Base-by-base conservation (phyloP, 2,113 vertebrate species). In the Dunckerocampus dactyliophorus region DNA sequence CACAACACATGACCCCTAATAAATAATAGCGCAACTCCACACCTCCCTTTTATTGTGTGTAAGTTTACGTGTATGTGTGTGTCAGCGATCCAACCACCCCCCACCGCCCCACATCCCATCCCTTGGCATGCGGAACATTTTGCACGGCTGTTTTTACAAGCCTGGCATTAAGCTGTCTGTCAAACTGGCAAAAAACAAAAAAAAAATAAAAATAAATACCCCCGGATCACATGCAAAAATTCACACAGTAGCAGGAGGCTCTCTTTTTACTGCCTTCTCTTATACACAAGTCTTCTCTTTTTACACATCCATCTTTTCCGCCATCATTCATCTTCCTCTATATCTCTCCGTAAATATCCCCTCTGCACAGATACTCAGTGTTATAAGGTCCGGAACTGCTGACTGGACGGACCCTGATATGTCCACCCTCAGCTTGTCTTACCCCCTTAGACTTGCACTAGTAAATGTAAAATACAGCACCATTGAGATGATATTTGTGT, bases 61-160 rank as follows among this genome's bases (percentile, higher is more conserved):
- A 63, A 9, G 49, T 72, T 65, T 57, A 53, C 73, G 11, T 60
- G n/a, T 62, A 10, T 46, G 49, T 50, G 15, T 57, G 20, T 58
- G 42, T 59, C 56, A 15, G 39, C 13, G 14, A 21, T 34, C 42
- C 0, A 8, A 31, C 13, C 21, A 13, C 6, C 20, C 51, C 20
- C 20, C 48, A 1, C 5, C 20, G n/a, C 14, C 16, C 2, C 5
- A n/a, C 51, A 6, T 34, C 31, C 31, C 31, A 58, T 82, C 74
- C 66, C 79, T 67, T 79, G 76, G 81, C 79, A 87, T 64, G 77
- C 76, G 76, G 77, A 85, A 84, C 85, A 81, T 84, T 83, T 82
- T 81, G 74, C 76, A 75, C 77, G 59, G 76, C 81, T 79, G 85
- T 80, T 85, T 87, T 86, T 82, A 88, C 84, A 84, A 83, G 84